These are phyloP conservation scores for Thamnophis elegans DNA, from an alignment of 2,797 vertebrate genomes.

Conservation along the genomic window DNA sequence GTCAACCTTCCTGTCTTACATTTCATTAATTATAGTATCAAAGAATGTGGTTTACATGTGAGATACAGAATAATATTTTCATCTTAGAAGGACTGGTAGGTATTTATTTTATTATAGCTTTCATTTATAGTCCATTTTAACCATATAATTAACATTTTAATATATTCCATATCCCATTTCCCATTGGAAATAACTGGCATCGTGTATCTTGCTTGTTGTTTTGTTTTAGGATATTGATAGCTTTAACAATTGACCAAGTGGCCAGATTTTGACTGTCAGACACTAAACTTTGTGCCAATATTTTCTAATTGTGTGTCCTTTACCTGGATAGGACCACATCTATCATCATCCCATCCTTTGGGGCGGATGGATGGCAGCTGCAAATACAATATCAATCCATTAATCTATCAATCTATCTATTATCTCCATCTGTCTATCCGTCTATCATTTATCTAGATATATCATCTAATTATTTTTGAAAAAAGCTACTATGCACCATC, in stretches of 20 bases:
- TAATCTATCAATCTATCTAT: too few relatives aligned
- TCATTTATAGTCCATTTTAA: not conserved
- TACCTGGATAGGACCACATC: not conserved
- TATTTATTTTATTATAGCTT: not conserved
- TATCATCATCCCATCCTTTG: not conserved
- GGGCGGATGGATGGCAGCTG: not conserved
- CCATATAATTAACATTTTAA: not conserved
- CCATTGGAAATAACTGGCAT: not conserved
- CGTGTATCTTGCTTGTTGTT: not conserved
- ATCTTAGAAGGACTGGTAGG: not conserved
- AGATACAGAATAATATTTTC: not conserved
- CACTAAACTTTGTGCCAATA: too few relatives aligned
- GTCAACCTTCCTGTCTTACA: not conserved
- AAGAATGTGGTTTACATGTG: not conserved
- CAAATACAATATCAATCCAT: not conserved
- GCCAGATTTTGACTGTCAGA: not conserved
- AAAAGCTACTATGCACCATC: not conserved
- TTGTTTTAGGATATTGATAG: not conserved
- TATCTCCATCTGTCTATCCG: not conserved
- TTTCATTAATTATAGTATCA: not conserved
- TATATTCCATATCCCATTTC: not conserved
- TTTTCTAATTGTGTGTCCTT: not conserved
- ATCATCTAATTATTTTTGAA: not conserved
- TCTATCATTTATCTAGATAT: not conserved
- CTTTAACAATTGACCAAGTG: not conserved